These are phyloP conservation scores for Ophiothrix spiculata DNA, from an alignment of 35 echinoderm and acorn worm species.

Conservation along the genomic window DNA sequence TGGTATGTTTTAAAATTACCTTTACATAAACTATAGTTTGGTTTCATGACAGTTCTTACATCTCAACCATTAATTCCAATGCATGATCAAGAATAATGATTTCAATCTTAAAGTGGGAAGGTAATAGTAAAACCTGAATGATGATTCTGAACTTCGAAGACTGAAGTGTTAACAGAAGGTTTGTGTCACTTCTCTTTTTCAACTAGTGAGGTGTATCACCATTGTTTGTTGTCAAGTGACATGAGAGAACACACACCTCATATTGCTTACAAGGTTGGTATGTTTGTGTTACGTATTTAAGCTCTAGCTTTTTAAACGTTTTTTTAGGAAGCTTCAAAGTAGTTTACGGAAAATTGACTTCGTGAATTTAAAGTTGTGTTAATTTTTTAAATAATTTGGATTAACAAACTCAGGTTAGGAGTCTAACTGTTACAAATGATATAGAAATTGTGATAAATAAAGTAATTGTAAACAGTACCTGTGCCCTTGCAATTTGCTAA, in stretches of 20 bases:
- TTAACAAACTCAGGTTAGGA: background rate
- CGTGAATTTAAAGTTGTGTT: background rate
- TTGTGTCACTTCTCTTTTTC: background rate
- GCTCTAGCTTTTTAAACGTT: too few species aligned
- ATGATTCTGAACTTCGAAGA: too few species aligned
- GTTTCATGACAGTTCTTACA: too few species aligned
- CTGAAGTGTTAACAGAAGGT: background rate
- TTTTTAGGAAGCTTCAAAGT: background rate
- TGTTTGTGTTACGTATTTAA: background rate
- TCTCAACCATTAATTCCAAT: too few species aligned
- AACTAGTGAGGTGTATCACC: background rate
- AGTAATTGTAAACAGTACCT: background rate
- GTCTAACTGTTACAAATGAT: background rate
- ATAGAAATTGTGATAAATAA: background rate
- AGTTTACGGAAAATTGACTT: background rate
- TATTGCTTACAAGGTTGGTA: background rate
- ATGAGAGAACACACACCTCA: background rate
- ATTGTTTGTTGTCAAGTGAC: background rate
- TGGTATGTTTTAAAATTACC: too few species aligned
- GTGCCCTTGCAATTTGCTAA: too few species aligned
- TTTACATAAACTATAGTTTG: too few species aligned
- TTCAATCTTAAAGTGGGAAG: too few species aligned
- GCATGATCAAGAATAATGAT: too few species aligned
- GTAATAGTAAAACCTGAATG: too few species aligned
- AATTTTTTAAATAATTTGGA: background rate